Percentiles rank a stretch among this genome's conserved stretches.
These are phyloP conservation scores for Enteromius treurensis DNA, from an alignment of 2,797 vertebrate species.

Conservation along the genomic window DNA sequence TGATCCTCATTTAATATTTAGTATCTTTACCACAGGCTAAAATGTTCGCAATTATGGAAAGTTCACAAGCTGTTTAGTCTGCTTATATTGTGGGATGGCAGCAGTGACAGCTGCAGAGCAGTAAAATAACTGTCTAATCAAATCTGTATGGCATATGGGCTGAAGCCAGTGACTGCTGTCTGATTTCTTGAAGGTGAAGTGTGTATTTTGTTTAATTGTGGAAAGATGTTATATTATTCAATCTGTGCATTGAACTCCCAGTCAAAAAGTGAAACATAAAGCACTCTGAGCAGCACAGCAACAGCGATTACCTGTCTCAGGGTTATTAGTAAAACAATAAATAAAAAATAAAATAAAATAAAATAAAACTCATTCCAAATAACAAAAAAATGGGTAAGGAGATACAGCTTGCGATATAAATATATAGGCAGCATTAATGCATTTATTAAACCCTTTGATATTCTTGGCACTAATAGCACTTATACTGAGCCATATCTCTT, in stretches of 20 bases:
- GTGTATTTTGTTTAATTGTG: background rate
- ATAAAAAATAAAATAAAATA: background rate
- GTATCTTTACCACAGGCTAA: constrained; percentile 46
- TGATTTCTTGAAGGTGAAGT: constrained; percentile 1
- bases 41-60: constrained; percentile 37
- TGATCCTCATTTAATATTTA: constrained; percentile 34
- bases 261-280: background rate
- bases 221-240: constrained; percentile 5
- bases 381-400: background rate
- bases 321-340: background rate
- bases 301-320: background rate
- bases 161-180: background rate
- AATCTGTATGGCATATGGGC: background rate
- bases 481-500: background rate
- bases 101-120: constrained; percentile 6
- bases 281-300: background rate
- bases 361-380: background rate
- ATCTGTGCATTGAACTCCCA: background rate
- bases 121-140: constrained; percentile 7
- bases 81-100: constrained; percentile 4
- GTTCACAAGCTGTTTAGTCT: constrained; percentile 30
- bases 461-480: background rate
- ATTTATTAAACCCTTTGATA: background rate
- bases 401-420: background rate
- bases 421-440: background rate